These are phyloP conservation scores for Lasioglossum lativentre DNA, from an alignment of 2,888 invertebrate genomes.

Conservation along the genomic window DNA sequence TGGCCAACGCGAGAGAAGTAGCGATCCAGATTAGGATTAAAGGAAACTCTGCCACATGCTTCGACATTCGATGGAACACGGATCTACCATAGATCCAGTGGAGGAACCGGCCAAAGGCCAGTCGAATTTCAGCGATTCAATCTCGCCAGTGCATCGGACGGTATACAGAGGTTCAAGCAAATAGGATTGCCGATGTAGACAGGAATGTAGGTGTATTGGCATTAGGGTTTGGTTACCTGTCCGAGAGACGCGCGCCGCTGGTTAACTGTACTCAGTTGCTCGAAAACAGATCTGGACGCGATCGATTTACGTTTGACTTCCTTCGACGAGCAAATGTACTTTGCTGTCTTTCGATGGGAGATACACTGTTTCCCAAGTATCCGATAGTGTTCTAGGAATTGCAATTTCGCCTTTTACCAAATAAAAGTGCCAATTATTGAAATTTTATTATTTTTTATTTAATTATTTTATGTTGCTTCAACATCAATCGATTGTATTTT, in stretches of 20 bases:
- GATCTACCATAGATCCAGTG: not conserved
- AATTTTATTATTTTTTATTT: too few relatives aligned
- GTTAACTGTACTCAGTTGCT: not conserved
- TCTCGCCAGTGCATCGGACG: not conserved
- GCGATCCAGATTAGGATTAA: not conserved
- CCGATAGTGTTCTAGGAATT: not conserved
- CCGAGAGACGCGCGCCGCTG: not conserved
- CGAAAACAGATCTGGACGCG: not conserved
- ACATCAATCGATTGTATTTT: too few relatives aligned
- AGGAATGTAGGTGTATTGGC: slow-evolving; percentile 26
- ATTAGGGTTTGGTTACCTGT: slow-evolving; percentile 20
- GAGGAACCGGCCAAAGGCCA: not conserved
- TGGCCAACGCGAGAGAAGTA: not conserved
- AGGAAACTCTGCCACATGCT: not conserved
- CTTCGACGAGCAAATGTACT: not conserved
- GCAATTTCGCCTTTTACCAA: not conserved
- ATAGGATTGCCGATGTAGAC: slow-evolving; percentile 19
- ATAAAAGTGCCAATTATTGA: not conserved
- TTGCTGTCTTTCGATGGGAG: not conserved
- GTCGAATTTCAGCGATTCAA: slow-evolving; percentile 1
- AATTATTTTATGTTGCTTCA: too few relatives aligned
- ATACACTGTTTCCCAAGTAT: not conserved
- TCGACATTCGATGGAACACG: not conserved
- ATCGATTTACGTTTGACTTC: not conserved
- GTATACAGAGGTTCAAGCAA: not conserved